phyloP scores from a whole-genome alignment of 2,797 vertebrate species.

The Scarus forsteni region DNA sequence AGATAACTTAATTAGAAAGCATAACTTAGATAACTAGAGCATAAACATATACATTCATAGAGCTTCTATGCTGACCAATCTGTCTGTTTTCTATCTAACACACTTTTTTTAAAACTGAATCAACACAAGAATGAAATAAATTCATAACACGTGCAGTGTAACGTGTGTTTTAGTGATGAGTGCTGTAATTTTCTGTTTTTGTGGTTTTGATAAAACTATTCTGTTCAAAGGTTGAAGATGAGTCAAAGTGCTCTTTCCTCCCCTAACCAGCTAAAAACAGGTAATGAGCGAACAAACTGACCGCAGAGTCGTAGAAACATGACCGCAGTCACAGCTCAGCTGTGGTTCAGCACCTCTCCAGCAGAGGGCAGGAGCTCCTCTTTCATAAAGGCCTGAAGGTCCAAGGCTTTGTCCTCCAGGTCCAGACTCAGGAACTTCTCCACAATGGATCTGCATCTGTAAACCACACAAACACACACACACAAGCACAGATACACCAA shows the following conservation, averaged over 20 bases:
- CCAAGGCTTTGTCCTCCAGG: conserved; percentile 87
- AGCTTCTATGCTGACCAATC: conserved; percentile 8
- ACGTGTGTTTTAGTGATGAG: conserved; percentile 11
- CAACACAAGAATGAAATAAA: background rate
- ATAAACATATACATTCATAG: conserved; percentile 1
- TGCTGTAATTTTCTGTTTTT: background rate
- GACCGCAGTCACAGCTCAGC: conserved; percentile 26
- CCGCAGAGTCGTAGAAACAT: background rate
- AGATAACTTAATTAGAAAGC: conserved; percentile 14
- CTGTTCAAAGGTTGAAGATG: background rate
- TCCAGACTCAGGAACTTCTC: conserved; percentile 90
- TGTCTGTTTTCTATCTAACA: conserved; percentile 15
- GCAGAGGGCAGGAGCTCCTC: conserved; percentile 87
- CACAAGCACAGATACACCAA: conserved; percentile 10
- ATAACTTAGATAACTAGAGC: conserved; percentile 4
- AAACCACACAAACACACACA: conserved; percentile 16
- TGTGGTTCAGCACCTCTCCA: conserved; percentile 65
- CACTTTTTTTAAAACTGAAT: background rate
- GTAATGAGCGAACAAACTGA: conserved; percentile 22
- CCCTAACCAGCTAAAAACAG: background rate
- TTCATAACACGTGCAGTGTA: background rate
- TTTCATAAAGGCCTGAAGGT: conserved; percentile 88
- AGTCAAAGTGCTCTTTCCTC: background rate
- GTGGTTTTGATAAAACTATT: conserved; percentile 3
- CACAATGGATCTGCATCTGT: conserved; percentile 88